Conservation (phyloP, 2,888 invertebrate species). For the Chironomus tentans region DNA sequence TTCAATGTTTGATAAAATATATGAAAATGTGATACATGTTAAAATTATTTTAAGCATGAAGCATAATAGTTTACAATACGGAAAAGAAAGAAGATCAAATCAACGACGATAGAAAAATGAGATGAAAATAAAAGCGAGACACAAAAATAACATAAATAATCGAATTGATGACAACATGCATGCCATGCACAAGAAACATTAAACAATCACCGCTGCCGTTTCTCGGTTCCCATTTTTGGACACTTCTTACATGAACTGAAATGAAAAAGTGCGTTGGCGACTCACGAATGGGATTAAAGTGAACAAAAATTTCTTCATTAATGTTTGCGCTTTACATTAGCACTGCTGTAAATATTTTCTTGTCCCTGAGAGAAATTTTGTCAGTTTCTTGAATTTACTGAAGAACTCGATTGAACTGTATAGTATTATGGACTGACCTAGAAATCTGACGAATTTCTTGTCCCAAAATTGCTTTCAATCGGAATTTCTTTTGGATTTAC, state of each 20-base stretch:
- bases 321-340: conserved; percentile 17
- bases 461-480: too few relatives aligned
- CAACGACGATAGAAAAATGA: neutral
- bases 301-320: neutral
- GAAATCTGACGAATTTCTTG: too few relatives aligned
- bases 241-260: neutral
- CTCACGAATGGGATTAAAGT: neutral
- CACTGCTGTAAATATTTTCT: neutral
- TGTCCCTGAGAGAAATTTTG: too few relatives aligned
- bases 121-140: neutral
- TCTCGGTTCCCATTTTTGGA: neutral
- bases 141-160: conserved; percentile 4
- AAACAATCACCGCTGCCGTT: conserved; percentile 1
- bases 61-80: neutral
- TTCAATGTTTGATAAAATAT: too few relatives aligned
- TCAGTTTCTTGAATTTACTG: too few relatives aligned
- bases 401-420: too few relatives aligned
- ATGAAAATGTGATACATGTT: neutral
- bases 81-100: neutral
- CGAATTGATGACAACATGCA: neutral
- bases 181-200: conserved; percentile 2
- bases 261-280: conserved; percentile 5
- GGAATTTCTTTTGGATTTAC: too few relatives aligned
- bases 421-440: too few relatives aligned
- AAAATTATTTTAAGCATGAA: neutral